phyloP scores from a whole-genome alignment of 2,888 invertebrate genomes.

The Limenitis camilla region DNA sequence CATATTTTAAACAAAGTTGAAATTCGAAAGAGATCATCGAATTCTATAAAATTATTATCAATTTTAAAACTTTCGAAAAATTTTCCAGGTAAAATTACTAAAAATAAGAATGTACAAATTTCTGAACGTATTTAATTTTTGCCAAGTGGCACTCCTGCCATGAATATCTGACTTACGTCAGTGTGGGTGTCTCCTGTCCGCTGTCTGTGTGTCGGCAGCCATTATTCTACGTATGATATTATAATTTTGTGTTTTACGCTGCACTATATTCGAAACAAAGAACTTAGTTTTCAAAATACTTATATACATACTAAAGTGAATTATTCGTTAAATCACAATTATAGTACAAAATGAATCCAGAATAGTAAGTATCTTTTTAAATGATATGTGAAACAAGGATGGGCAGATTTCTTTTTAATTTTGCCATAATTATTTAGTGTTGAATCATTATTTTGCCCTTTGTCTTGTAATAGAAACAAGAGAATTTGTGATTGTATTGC shows the following conservation, averaged over 20 bases:
- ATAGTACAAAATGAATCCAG: slow-evolving; percentile 83
- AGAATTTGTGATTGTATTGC: neutral
- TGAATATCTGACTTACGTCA: slow-evolving; percentile 67
- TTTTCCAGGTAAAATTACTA: neutral
- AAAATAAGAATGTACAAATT: slow-evolving; percentile 4
- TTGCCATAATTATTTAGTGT: slow-evolving; percentile 53
- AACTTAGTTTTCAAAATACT: slow-evolving; percentile 49
- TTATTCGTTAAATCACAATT: slow-evolving; percentile 52
- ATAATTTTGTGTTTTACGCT: slow-evolving; percentile 59
- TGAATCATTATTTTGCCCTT: neutral
- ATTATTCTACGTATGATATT: slow-evolving; percentile 70
- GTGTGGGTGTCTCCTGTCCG: slow-evolving; percentile 60
- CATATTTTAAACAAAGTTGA: too few species aligned
- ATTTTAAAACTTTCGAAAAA: neutral
- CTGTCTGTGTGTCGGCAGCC: slow-evolving; percentile 54
- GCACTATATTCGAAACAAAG: slow-evolving; percentile 52
- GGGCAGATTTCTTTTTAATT: slow-evolving; percentile 51
- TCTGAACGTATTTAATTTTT: slow-evolving; percentile 58
- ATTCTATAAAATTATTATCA: neutral
- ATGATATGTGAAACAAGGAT: slow-evolving; percentile 53
- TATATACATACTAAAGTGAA: slow-evolving; percentile 35
- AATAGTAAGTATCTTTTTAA: slow-evolving; percentile 81
- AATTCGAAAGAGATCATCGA: too few species aligned
- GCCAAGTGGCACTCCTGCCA: slow-evolving; percentile 72
- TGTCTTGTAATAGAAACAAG: neutral